Base-by-base conservation (phyloP, 2,888 invertebrate species). In the Cetonia aurata region DNA sequence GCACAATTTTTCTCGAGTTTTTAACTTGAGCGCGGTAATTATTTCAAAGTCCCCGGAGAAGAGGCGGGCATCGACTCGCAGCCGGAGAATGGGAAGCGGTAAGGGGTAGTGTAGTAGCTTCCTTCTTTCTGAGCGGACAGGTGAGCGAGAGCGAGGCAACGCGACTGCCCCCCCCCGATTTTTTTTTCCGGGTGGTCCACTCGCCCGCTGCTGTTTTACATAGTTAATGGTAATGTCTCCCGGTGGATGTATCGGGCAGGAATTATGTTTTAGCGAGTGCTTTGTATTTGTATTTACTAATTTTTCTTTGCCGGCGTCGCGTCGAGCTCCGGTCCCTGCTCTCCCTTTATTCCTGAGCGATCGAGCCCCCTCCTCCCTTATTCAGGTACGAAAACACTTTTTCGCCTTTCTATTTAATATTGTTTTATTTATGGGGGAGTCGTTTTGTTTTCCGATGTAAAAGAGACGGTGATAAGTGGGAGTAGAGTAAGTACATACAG, bases 1-100 rank as follows among this genome's bases (percentile, higher is more conserved):
- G 80, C 78, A 81, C 82, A 82, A 83, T 83, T 83, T 83, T 83
- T 83, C 82, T 82, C 82, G 81, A 83, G 81, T 82, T 82, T 69
- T 83, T 83, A 82, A 82, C 81, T 83, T 81, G 82, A 82, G 82
- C 81, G 78, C 75, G 80, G 81, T 83, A 83, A 83, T 83, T 83
- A 83, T 83, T 83, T 82, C 81, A 77, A 81, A 79, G 79, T 81
- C 80, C 80, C 81, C 77, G 74, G 79, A 33, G 53, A 12, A 31
- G 31, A 1, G 25, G 25, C 31, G 2, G 13, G 55, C 8, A 33
- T n/a, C 13, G 55, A 37, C 46, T 31, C 56, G 56, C 3, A 56
- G 6, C 12, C 31, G 31, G 31, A 33, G 53, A 25, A 25, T 3
- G 53, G 4, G 37, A 56, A 15, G 15, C 10, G 53, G 19, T 31